phyloP scores from a whole-genome alignment of 2,113 vertebrate species.

The Heloderma charlesbogerti region DNA sequence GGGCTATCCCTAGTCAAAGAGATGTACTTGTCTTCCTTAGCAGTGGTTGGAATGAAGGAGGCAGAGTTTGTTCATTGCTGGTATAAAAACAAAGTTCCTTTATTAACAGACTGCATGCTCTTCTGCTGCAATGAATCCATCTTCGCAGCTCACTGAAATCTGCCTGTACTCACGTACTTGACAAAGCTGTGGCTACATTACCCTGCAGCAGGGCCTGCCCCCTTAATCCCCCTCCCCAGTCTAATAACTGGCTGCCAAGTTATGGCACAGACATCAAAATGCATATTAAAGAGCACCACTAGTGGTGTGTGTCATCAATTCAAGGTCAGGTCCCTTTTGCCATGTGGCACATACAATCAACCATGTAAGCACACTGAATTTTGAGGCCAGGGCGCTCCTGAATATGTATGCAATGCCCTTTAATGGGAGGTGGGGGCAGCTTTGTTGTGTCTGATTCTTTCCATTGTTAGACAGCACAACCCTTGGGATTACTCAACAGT shows the following conservation, averaged over 20 bases:
- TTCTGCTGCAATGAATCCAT: not conserved
- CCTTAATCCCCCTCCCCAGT: not conserved
- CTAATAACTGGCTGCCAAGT: not conserved
- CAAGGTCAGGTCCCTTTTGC: conserved; percentile 22
- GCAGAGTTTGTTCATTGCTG: not conserved
- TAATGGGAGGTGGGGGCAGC: conserved; percentile 36
- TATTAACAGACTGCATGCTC: not conserved
- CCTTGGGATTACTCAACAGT: conserved; percentile 60
- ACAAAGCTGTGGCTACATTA: not conserved
- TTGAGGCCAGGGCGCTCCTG: conserved; percentile 45
- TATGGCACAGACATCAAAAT: conserved; percentile 5
- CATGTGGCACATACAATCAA: not conserved
- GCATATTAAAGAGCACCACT: not conserved
- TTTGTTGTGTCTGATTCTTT: conserved; percentile 62
- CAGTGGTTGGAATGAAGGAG: not conserved
- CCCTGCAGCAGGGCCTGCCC: conserved; percentile 14
- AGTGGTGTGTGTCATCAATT: not conserved
- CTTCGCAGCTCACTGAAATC: conserved; percentile 33
- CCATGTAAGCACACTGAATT: conserved; percentile 37
- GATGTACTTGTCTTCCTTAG: not conserved
- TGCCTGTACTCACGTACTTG: conserved; percentile 1
- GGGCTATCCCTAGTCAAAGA: not conserved
- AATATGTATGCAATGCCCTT: conserved; percentile 45
- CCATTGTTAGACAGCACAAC: conserved; percentile 52
- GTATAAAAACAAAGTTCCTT: not conserved